These are phyloP conservation scores for Orthonyx spaldingii DNA, from an alignment of 2,113 vertebrate species.

Conservation along the genomic window DNA sequence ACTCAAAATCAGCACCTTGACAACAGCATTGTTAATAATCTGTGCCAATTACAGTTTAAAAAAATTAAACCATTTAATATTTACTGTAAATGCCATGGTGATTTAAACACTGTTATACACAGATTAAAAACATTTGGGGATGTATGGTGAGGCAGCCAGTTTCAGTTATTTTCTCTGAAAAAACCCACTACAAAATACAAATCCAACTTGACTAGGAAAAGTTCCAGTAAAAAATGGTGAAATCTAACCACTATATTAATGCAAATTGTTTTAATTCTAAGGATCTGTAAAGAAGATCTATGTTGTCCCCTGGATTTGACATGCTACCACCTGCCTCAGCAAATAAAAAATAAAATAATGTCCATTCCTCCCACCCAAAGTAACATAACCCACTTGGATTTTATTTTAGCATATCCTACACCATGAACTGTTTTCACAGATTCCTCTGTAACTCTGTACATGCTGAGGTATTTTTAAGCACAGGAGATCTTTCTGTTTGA, in stretches of 20 bases:
- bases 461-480: too few relatives aligned
- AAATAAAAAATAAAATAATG: neutral
- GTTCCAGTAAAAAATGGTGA: conserved; percentile 9
- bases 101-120: conserved; percentile 52
- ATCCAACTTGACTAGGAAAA: neutral
- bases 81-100: conserved; percentile 54
- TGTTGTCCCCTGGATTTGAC: neutral
- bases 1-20: neutral
- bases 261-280: neutral
- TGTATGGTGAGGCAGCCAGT: neutral
- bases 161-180: neutral
- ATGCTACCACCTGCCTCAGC: neutral
- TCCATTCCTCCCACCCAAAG: neutral
- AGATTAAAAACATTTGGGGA: conserved; percentile 49
- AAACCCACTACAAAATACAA: neutral
- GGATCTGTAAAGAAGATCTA: neutral
- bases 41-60: conserved; percentile 61
- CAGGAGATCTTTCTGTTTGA: neutral
- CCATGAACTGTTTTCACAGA: neutral
- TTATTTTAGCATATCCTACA: neutral
- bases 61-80: conserved; percentile 54
- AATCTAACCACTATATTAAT: neutral
- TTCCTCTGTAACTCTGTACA: neutral
- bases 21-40: conserved; percentile 35
- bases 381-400: neutral